Base-by-base conservation (phyloP, 92 coral and sea anemone species). In the Zoanthus gigantus region DNA sequence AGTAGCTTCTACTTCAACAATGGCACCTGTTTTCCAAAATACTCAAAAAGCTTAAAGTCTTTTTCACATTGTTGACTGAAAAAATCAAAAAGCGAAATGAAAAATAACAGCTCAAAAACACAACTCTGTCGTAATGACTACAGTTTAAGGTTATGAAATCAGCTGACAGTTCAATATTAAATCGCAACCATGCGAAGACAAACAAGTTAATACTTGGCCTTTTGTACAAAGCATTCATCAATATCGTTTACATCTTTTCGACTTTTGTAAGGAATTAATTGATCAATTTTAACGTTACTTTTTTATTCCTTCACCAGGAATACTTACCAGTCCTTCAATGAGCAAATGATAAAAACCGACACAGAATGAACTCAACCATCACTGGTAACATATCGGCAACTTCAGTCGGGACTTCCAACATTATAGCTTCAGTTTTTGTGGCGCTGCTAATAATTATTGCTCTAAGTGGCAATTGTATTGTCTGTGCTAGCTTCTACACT, bases 401-500 rank as follows among this genome's bases (percentile, higher is more conserved):
- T 50, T 7, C 56, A 73, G 81, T 92, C 15, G 88, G 89, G 9
- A 74, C 92, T 0, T 52, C 67, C 48, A 94, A 91, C 56, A 85
- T 96, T 45, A 74, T 85, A n/a, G 96, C 95, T 13, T 98, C 98
- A 8, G 83, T 89, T 32, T 92, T 94, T 53, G 95, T 96, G 13
- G 94, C 88, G 44, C 44, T 96, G 77, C 79, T 96, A 66, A 96
- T 96, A 53, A 17, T 96, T 30, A 81, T 90, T 30, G 91, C 98
- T 9, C 81, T 95, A 10, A 86, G 91, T 17, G 98, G 98, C 66
- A 96, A 96, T 77, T 90, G 91, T 18, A 85, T 96, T 5, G 98
- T 96, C 17, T 93, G 94, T 78, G 86, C 87, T 23, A 93, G 98
- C 72, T 96, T 96, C 93, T 92, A 89, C 92, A 90, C 88, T 86